A percentile compares a stretch with the other conserved stretches of the same genome.
phyloP scores from a whole-genome alignment of 1,140 invertebrate species.

The Helicoverpa zea region DNA sequence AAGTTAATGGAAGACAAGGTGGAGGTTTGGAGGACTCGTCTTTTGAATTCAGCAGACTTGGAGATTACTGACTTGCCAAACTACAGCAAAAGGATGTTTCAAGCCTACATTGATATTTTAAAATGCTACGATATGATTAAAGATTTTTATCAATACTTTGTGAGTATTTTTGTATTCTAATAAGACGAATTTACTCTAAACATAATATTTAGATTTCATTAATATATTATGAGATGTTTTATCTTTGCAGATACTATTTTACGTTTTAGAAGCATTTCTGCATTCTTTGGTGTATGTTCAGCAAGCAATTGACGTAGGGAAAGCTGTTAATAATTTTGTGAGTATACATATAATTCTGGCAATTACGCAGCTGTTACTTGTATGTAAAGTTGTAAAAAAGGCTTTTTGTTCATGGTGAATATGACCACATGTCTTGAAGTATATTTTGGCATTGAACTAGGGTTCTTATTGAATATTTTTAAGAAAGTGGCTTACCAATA shows the following conservation, averaged over 20 bases:
- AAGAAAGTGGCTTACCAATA: too few relatives aligned
- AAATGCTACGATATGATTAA: conserved; percentile 1
- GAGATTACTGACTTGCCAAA: neutral
- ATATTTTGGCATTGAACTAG: too few relatives aligned
- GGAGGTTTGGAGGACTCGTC: neutral
- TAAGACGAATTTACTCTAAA: neutral
- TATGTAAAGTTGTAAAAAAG: too few relatives aligned
- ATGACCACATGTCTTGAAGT: too few relatives aligned
- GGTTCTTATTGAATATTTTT: too few relatives aligned
- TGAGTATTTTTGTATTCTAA: neutral
- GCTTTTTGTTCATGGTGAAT: too few relatives aligned
- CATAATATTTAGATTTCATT: too few relatives aligned
- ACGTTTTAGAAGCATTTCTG: neutral
- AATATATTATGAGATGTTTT: too few relatives aligned
- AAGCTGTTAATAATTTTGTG: neutral
- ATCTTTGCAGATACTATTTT: neutral
- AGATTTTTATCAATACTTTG: neutral
- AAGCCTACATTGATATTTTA: neutral
- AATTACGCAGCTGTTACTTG: too few relatives aligned
- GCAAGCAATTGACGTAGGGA: too few relatives aligned
- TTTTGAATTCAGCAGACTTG: neutral
- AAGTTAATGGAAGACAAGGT: neutral
- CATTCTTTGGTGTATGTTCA: neutral
- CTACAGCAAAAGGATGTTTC: neutral
- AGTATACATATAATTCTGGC: neutral